Base-by-base conservation (phyloP, 2,888 invertebrate species). In the Arrhopalites spinosus region DNA sequence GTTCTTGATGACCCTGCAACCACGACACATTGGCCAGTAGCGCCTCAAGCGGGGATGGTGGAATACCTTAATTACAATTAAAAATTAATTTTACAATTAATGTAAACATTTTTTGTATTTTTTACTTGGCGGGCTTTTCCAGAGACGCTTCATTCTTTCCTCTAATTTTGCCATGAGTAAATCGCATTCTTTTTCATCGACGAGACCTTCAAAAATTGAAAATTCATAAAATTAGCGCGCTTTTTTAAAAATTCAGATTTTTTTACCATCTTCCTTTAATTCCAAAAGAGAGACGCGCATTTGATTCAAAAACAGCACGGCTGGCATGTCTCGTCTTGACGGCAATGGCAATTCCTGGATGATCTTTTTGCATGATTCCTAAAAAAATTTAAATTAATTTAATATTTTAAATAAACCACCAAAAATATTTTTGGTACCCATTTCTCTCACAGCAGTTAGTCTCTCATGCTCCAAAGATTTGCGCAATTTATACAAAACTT, bases 311-410 rank as follows among this genome's bases (percentile, higher is more conserved):
- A 0, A 90, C 89, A 17, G 88, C 87, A 0, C 90, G 87, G 64
- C 89, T 88, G 0, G 90, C 90, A 81, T 90, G 90, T 5, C 88
- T 85, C 0, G 90, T 90, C 84, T 90, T 90, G 68, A 90, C 89
- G 0, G 90, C 89, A 69, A 90, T 88, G 0, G 90, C 90, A 0
- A 90, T 89, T 87, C 88, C 88, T 0, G 89, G 89, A 1, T 88
- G 85, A 73, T 89, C 87, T 0, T 88, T 86, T 81, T 90, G 90
- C 0, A 90, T 84, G 23, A 89, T 79, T 8, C 80, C 82, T 78
- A n/a, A n/a, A n/a, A n/a, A n/a, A n/a, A n/a, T n/a, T n/a, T n/a
- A n/a, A n/a, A n/a, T n/a, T n/a, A n/a, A n/a, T n/a, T n/a, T n/a
- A n/a, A n/a, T n/a, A n/a, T n/a, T n/a, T n/a, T n/a, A n/a, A n/a